phyloP scores from a whole-genome alignment of 2,113 vertebrate species.

The Pongo pygmaeus region DNA sequence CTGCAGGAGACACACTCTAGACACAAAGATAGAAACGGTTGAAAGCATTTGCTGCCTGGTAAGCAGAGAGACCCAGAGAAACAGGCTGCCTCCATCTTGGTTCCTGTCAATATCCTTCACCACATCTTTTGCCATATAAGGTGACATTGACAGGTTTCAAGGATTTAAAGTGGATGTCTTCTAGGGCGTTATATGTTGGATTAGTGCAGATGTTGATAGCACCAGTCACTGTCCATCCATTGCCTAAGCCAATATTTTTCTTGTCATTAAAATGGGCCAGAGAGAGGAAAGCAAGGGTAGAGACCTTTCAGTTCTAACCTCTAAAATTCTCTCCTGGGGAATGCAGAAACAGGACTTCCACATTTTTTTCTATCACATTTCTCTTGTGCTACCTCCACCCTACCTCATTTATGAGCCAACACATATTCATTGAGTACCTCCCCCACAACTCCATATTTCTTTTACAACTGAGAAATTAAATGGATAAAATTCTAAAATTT shows the following conservation, averaged over 20 bases:
- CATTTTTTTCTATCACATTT: not conserved
- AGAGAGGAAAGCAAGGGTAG: not conserved
- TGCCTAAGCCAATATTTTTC: not conserved
- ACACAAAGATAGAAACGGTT: not conserved
- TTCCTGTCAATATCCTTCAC: not conserved
- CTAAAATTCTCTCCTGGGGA: not conserved
- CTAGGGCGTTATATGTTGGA: not conserved
- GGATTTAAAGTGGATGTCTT: not conserved
- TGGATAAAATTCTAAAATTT: not conserved
- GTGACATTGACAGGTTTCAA: not conserved
- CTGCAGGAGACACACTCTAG: not conserved
- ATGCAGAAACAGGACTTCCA: not conserved
- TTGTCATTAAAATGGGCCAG: not conserved
- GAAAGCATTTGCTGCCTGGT: not conserved
- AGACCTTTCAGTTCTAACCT: too few relatives aligned
- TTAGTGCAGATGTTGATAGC: too few relatives aligned
- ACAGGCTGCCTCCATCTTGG: not conserved
- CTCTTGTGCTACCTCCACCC: too few relatives aligned
- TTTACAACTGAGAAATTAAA: not conserved
- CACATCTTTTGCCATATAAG: not conserved
- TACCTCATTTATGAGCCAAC: not conserved
- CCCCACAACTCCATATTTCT: not conserved
- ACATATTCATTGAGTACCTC: not conserved
- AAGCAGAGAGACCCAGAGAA: too few relatives aligned
- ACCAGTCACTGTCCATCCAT: not conserved